A percentile compares a stretch with the other conserved stretches of the same genome.
phyloP scores from a whole-genome alignment of 2,113 vertebrate species.

The Dolichotis patagonum region DNA sequence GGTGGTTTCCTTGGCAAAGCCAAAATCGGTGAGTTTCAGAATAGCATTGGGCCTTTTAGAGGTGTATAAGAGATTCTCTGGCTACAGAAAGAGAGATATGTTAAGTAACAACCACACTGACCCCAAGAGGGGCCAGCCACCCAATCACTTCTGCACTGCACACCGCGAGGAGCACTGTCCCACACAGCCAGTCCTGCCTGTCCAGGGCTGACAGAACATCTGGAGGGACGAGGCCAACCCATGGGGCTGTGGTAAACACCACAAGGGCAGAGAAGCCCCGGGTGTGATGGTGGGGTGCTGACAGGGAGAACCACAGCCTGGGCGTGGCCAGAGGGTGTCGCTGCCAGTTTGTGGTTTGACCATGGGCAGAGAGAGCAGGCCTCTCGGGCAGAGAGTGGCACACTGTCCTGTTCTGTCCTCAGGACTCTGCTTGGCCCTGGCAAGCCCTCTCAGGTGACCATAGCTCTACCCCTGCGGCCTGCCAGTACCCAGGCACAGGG shows the following conservation, averaged over 20 bases:
- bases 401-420: background rate
- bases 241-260: too few species aligned
- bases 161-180: fast-evolving
- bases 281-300: background rate
- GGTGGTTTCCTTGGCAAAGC: constrained; percentile 99
- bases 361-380: background rate
- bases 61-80: constrained; percentile 97
- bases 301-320: background rate
- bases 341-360: background rate
- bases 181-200: too few species aligned
- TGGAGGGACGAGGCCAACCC: background rate
- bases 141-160: fast-evolving
- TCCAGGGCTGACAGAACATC: background rate
- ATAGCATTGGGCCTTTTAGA: constrained; percentile 93
- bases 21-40: constrained; percentile 98
- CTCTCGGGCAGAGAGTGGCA: background rate
- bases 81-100: constrained; percentile 85
- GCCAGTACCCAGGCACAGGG: too few species aligned
- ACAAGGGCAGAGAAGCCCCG: background rate
- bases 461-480: background rate
- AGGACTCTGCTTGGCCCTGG: background rate
- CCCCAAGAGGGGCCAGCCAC: background rate
- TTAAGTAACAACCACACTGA: background rate
- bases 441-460: background rate
- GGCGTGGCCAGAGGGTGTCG: background rate